Evolutionary conservation across 1,140 invertebrate genomes (phyloP).

Genomic region (Cataglyphis hispanica): DNA sequence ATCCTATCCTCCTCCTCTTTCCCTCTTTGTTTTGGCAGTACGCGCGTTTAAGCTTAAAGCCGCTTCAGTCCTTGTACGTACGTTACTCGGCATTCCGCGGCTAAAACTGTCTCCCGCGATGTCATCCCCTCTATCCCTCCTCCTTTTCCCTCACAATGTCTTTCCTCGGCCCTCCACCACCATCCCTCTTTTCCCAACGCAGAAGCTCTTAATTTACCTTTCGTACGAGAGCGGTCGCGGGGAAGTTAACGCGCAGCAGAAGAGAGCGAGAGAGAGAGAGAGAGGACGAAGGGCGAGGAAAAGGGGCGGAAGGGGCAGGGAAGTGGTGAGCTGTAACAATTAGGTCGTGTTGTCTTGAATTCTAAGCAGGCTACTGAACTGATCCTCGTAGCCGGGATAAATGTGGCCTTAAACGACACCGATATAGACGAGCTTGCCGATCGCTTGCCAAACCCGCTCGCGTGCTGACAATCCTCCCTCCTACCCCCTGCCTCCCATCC

Average conservation of each 20-base stretch:
- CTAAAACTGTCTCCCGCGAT: constrained; percentile 80
- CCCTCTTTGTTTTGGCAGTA: constrained; percentile 71
- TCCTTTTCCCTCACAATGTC: constrained; percentile 58
- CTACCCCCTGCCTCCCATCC: constrained; percentile 50
- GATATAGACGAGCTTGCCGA: constrained; percentile 83
- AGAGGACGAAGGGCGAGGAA: constrained; percentile 25
- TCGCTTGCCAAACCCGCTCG: constrained; percentile 83
- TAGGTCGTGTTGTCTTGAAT: constrained; percentile 86
- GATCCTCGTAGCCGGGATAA: constrained; percentile 82
- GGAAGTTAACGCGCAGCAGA: constrained; percentile 68
- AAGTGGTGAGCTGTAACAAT: constrained; percentile 82
- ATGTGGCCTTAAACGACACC: constrained; percentile 86
- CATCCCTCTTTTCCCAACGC: constrained; percentile 59
- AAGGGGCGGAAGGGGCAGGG: constrained; percentile 49
- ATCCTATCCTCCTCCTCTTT: constrained; percentile 54
- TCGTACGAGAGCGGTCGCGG: constrained; percentile 73
- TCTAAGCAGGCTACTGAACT: constrained; percentile 86
- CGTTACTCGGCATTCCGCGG: constrained; percentile 77
- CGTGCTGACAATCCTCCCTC: constrained; percentile 58
- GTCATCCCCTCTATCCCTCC: constrained; percentile 61
- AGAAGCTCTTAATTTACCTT: constrained; percentile 85
- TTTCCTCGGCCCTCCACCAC: constrained; percentile 42
- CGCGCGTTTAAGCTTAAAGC: constrained; percentile 59
- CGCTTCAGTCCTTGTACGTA: constrained; percentile 78
- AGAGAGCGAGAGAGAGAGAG: constrained; percentile 25